These are phyloP conservation scores for Argyrosomus japonicus DNA, from an alignment of 2,113 vertebrate species.

Conservation along the genomic window DNA sequence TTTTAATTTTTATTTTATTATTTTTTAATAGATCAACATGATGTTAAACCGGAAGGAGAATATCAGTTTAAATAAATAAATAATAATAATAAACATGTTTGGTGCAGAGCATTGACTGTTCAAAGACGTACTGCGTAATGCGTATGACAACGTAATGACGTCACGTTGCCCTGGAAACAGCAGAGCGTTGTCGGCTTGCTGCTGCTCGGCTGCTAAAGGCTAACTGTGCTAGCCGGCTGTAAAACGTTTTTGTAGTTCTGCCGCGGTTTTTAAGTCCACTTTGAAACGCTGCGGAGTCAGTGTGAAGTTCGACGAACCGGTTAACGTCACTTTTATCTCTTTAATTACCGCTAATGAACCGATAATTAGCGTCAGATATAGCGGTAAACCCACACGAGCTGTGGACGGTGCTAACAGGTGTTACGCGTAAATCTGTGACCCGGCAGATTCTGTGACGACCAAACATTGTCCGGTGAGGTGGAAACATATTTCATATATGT, in stretches of 20 bases:
- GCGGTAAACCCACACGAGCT: not conserved
- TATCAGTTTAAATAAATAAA: no score
- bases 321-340: not conserved
- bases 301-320: not conserved
- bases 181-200: not conserved
- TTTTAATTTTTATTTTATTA: no score
- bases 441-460: no score
- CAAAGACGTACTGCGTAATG: no score
- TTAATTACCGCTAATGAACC: not conserved
- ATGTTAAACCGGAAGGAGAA: no score
- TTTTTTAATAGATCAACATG: no score
- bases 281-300: rapidly evolving
- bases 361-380: not conserved
- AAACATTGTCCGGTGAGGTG: not conserved
- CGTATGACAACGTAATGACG: slow-evolving; percentile 39
- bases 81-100: not conserved
- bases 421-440: no score
- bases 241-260: no score
- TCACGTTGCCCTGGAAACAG: slow-evolving; percentile 62
- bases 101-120: slow-evolving; percentile 18
- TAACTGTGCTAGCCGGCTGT: not conserved
- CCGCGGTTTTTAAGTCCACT: not conserved
- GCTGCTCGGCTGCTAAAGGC: not conserved
- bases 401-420: not conserved
- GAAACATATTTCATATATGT: no score